These are phyloP conservation scores for Conistra vaccinii DNA, from an alignment of 2,888 invertebrate genomes.

Conservation along the genomic window DNA sequence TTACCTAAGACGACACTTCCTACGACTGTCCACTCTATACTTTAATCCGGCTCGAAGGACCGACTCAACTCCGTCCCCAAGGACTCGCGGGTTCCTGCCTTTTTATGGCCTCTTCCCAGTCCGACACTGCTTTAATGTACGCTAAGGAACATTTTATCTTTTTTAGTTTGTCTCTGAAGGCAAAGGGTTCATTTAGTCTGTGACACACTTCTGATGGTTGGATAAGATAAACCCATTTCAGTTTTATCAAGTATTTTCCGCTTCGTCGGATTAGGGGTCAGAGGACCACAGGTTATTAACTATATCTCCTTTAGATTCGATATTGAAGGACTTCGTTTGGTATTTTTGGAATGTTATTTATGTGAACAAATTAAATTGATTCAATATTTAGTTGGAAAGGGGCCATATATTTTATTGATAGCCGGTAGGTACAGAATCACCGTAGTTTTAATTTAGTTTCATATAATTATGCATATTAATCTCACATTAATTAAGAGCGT, in stretches of 20 bases:
- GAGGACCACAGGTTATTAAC: conserved; percentile 56
- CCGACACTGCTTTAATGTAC: conserved; percentile 87
- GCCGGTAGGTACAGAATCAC: neutral
- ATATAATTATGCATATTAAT: too few species aligned
- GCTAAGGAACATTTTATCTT: conserved; percentile 89
- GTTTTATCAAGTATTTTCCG: conserved; percentile 82
- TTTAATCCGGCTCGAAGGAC: conserved; percentile 83
- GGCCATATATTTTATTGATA: neutral
- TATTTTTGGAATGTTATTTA: conserved; percentile 4
- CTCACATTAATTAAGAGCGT: too few species aligned
- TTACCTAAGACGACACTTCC: conserved; percentile 6
- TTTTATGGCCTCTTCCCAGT: conserved; percentile 86
- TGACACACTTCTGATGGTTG: conserved; percentile 85
- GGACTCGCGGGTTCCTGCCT: conserved; percentile 78
- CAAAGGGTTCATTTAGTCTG: conserved; percentile 87
- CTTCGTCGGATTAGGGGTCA: conserved; percentile 72
- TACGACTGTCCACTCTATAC: conserved; percentile 77
- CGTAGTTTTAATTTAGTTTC: neutral
- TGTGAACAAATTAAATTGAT: neutral
- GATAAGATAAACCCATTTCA: conserved; percentile 83
- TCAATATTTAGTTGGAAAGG: neutral
- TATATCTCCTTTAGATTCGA: conserved; percentile 38
- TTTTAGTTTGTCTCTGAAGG: conserved; percentile 86
- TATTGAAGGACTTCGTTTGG: conserved; percentile 14
- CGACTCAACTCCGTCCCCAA: conserved; percentile 76